These are phyloP conservation scores for Pachliopta kotzebuea DNA, from an alignment of 2,888 invertebrate species.

Conservation along the genomic window DNA sequence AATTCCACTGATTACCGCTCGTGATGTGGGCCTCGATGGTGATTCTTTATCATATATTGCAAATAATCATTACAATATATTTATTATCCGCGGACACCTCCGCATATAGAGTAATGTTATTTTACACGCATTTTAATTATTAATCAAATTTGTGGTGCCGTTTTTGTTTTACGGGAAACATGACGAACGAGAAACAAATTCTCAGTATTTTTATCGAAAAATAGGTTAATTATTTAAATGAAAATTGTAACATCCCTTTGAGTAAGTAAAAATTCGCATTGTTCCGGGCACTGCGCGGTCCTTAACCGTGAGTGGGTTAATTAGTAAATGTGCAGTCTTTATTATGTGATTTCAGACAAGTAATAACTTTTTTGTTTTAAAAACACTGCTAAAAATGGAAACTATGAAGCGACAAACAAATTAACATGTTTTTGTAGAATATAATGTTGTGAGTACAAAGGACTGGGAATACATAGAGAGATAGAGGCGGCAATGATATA, in stretches of 20 bases:
- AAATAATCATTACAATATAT: constrained; percentile 26
- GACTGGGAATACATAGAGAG: constrained; percentile 59
- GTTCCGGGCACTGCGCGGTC: neutral
- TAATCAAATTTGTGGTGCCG: constrained; percentile 15
- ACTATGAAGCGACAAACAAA: constrained; percentile 43
- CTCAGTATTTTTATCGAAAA: constrained; percentile 2
- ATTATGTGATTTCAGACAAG: neutral
- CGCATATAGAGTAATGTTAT: constrained; percentile 10
- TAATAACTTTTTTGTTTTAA: neutral
- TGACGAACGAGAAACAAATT: constrained; percentile 3
- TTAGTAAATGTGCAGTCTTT: constrained; percentile 7
- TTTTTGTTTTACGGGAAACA: constrained; percentile 14
- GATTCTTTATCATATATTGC: constrained; percentile 24
- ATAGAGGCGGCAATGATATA: constrained; percentile 78
- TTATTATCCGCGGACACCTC: constrained; percentile 8
- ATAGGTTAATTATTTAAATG: constrained; percentile 16
- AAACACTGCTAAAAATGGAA: constrained; percentile 9
- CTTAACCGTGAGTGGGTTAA: constrained; percentile 1
- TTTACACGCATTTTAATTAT: constrained; percentile 18
- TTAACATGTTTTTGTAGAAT: constrained; percentile 60
- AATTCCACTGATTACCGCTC: constrained; percentile 39
- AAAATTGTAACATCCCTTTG: constrained; percentile 15
- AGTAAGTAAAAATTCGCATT: neutral
- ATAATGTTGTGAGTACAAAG: constrained; percentile 62
- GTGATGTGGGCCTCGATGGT: constrained; percentile 33